Evolutionary conservation across 2,113 vertebrate species (phyloP).

Genomic region (Pongo abelii): DNA sequence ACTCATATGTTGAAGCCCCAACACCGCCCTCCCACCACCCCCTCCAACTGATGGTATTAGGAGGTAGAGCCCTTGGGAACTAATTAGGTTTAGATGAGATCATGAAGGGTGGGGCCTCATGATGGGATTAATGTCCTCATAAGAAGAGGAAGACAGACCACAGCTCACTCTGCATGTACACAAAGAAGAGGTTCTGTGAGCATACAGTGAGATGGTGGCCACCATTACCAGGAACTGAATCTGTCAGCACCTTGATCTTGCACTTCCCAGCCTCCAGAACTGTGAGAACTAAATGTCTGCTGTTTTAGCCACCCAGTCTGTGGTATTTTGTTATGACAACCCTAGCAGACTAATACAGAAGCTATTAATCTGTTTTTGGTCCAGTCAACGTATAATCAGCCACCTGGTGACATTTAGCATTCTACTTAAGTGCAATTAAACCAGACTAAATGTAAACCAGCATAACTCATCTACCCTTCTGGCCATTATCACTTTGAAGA

Average conservation of each 20-base stretch:
- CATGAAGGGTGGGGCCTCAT: not conserved
- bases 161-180: not conserved
- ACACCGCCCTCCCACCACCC: too few relatives aligned
- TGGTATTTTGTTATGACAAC: not conserved
- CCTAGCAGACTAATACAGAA: not conserved
- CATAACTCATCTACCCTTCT: not conserved
- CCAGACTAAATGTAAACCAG: not conserved
- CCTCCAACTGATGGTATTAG: not conserved
- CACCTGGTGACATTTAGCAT: not conserved
- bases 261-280: not conserved
- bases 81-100: not conserved
- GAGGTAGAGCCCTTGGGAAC: too few relatives aligned
- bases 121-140: not conserved
- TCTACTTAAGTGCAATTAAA: not conserved
- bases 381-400: not conserved
- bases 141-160: not conserved
- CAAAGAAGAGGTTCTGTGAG: not conserved
- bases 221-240: not conserved
- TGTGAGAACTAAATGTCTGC: not conserved
- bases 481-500: not conserved
- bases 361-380: not conserved
- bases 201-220: not conserved
- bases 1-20: not conserved
- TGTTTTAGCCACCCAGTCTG: not conserved
- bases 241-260: not conserved